Evolutionary conservation across 2,888 invertebrate species (phyloP).

Genomic region (Sarcophaga subvicina): DNA sequence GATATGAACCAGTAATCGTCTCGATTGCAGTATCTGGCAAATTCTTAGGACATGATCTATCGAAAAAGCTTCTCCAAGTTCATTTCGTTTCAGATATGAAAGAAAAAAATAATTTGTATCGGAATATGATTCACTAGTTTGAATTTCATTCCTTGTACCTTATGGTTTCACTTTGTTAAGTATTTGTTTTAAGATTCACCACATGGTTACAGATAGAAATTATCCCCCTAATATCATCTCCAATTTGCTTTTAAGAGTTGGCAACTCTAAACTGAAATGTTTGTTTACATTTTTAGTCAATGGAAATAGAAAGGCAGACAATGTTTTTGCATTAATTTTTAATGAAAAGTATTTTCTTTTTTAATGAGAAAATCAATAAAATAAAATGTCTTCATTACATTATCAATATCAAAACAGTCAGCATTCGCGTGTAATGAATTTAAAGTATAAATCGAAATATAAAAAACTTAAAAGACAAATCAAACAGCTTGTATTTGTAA

Average conservation of each 20-base stretch:
- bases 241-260: not conserved
- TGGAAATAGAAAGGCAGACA: not conserved
- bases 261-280: not conserved
- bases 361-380: not conserved
- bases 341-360: not conserved
- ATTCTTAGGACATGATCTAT: too few species aligned
- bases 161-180: too few species aligned
- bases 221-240: not conserved
- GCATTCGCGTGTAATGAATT: slow-evolving; percentile 74
- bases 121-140: too few species aligned
- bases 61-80: too few species aligned
- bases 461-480: slow-evolving; percentile 73
- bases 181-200: too few species aligned
- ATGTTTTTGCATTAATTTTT: not conserved
- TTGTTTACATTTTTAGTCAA: not conserved
- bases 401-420: slow-evolving; percentile 73
- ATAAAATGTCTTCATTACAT: slow-evolving; percentile 41
- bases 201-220: too few species aligned
- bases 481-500: slow-evolving; percentile 74
- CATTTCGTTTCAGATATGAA: too few species aligned
- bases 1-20: too few species aligned
- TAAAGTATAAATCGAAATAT: slow-evolving; percentile 75
- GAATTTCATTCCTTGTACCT: too few species aligned
- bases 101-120: too few species aligned
- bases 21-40: too few species aligned